Evolutionary conservation across 1,140 invertebrate species (phyloP).

Genomic region (Listronotus bonariensis): DNA sequence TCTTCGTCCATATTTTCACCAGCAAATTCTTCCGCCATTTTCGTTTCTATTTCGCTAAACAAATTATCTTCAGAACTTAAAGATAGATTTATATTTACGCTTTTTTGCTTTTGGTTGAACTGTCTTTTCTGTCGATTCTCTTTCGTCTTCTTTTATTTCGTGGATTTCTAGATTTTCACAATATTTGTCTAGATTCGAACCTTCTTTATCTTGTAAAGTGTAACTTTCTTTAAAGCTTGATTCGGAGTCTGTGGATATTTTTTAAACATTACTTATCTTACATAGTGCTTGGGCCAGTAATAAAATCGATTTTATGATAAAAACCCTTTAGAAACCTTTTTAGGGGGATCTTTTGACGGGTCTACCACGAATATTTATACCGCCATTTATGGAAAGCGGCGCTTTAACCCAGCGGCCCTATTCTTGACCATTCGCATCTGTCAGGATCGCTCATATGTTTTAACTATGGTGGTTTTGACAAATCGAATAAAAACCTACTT

Average conservation of each 20-base stretch:
- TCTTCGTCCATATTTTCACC: constrained; percentile 22
- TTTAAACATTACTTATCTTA: background rate
- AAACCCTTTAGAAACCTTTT: no score
- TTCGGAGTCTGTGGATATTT: background rate
- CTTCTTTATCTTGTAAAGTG: constrained; percentile 64
- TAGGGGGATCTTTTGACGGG: no score
- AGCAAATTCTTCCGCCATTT: constrained; percentile 26
- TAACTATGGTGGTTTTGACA: no score
- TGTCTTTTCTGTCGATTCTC: constrained; percentile 41
- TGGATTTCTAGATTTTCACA: constrained; percentile 46
- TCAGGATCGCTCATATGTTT: no score
- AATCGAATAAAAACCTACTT: no score
- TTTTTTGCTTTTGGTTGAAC: background rate
- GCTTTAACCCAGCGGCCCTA: background rate
- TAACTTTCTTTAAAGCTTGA: constrained; percentile 59
- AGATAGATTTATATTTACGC: background rate
- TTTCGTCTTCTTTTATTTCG: constrained; percentile 35
- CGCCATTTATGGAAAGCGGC: no score
- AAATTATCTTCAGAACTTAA: constrained; percentile 14
- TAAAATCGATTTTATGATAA: no score
- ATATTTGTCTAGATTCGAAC: constrained; percentile 45
- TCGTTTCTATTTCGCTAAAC: background rate
- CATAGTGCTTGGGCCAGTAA: no score
- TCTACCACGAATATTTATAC: no score
- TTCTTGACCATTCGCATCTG: no score